These are phyloP conservation scores for Rhamnusium bicolor DNA, from an alignment of 2,888 invertebrate species.

Conservation along the genomic window DNA sequence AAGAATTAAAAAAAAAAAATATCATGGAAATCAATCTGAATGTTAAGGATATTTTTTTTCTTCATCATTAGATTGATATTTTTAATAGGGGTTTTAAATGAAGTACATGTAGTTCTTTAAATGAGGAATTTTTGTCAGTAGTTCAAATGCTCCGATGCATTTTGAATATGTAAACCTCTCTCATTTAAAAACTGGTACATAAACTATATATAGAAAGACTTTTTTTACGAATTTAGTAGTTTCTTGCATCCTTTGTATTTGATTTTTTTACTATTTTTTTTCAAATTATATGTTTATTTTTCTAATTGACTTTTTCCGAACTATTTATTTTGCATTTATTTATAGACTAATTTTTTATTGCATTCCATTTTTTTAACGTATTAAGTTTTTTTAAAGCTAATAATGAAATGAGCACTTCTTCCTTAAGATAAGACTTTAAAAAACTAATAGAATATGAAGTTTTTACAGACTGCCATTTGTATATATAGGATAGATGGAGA, in stretches of 20 bases:
- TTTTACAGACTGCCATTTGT: constrained; percentile 65
- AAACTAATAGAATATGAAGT: constrained; percentile 43
- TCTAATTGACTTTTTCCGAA: not conserved
- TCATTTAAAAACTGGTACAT: constrained; percentile 26
- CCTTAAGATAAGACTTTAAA: constrained; percentile 55
- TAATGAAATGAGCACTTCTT: constrained; percentile 51
- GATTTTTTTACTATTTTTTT: not conserved
- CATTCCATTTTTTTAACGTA: constrained; percentile 21
- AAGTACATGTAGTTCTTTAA: not conserved
- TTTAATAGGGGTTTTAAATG: not conserved
- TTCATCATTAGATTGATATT: not conserved
- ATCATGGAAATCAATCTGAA: constrained; percentile 8
- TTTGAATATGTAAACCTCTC: not conserved
- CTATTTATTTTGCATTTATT: constrained; percentile 36
- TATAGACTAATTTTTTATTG: constrained; percentile 29
- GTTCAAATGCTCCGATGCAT: not conserved
- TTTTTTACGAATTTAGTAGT: constrained; percentile 18
- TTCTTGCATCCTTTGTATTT: constrained; percentile 6
- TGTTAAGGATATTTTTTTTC: not conserved
- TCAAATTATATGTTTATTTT: constrained; percentile 30
- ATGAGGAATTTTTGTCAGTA: not conserved
- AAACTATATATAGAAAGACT: constrained; percentile 19
- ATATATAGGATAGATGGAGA: constrained; percentile 60
- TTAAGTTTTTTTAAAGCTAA: constrained; percentile 31
- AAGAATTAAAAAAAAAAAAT: constrained; percentile 22